Conservation (phyloP, 2,113 vertebrate species). For the Ramphastos sulfuratus region DNA sequence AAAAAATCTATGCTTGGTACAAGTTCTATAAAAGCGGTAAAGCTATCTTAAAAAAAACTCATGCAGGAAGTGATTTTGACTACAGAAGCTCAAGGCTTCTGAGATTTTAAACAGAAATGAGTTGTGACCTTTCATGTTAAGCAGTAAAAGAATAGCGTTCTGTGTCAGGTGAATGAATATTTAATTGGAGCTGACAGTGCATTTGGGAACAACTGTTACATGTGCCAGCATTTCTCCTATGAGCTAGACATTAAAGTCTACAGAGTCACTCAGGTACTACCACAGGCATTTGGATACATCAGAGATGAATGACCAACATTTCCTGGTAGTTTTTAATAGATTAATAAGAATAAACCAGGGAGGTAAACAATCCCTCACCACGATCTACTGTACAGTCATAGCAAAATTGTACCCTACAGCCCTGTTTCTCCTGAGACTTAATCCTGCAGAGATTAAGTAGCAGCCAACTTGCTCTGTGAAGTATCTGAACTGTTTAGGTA, state of each 20-base stretch:
- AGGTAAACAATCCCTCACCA: neutral
- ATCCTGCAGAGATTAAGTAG: neutral
- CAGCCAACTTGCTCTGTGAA: neutral
- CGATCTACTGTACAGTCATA: neutral
- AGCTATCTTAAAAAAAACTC: neutral
- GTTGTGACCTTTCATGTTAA: conserved; percentile 24
- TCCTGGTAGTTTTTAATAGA: neutral
- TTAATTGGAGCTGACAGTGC: conserved; percentile 9
- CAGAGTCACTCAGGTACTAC: neutral
- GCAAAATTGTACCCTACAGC: neutral
- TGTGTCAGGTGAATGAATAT: conserved; percentile 11
- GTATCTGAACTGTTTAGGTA: neutral
- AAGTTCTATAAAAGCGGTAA: neutral
- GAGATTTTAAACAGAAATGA: conserved; percentile 11
- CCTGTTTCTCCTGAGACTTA: neutral
- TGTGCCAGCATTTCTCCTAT: neutral
- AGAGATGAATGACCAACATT: neutral
- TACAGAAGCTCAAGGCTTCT: neutral
- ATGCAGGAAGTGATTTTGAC: neutral
- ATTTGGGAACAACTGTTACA: conserved; percentile 6
- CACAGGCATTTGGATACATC: neutral
- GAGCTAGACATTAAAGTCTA: neutral
- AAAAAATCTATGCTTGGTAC: neutral
- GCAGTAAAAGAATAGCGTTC: neutral
- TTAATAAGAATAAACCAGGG: neutral